A percentile compares a stretch with the other conserved stretches of the same genome.
phyloP scores from a whole-genome alignment of 2,888 invertebrate genomes.

The Epinotia ramella region DNA sequence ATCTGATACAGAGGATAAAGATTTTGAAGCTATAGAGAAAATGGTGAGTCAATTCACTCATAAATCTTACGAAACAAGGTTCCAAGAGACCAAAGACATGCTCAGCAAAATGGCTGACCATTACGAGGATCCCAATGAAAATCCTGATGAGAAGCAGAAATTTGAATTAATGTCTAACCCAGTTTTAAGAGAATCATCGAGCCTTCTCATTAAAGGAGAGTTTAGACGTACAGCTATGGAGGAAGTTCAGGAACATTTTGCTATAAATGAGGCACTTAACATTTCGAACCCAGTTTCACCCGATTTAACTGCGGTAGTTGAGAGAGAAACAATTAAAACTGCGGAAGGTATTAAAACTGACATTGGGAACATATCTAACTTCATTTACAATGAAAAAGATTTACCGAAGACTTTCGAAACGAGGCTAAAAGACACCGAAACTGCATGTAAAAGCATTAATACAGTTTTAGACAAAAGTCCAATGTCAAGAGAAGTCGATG shows the following conservation, averaged over 20 bases:
- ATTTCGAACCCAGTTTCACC: conserved; percentile 68
- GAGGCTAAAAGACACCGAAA: conserved; percentile 71
- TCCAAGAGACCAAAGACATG: conserved; percentile 77
- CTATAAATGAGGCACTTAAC: conserved; percentile 72
- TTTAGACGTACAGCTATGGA: conserved; percentile 61
- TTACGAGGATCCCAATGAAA: conserved; percentile 61
- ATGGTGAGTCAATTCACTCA: conserved; percentile 73
- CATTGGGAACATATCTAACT: conserved; percentile 49
- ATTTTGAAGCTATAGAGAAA: conserved; percentile 73
- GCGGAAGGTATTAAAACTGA: conserved; percentile 38
- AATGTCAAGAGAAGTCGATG: neutral
- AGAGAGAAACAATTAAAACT: conserved; percentile 46
- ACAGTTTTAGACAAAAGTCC: conserved; percentile 57
- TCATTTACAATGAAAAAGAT: conserved; percentile 55
- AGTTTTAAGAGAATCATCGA: conserved; percentile 69
- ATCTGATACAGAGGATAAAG: conserved; percentile 56
- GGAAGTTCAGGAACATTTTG: conserved; percentile 69
- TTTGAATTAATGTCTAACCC: conserved; percentile 55
- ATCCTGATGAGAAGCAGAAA: conserved; percentile 44
- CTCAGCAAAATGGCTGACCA: conserved; percentile 70
- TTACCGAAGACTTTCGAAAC: conserved; percentile 65
- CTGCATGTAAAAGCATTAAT: conserved; percentile 65
- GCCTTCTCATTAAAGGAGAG: conserved; percentile 62
- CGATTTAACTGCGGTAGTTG: conserved; percentile 57
- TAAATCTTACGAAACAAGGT: conserved; percentile 77